Evolutionary conservation across 2,888 invertebrate genomes (phyloP), one percentile per base, ranked within the genome.

Genomic region (Drosophila antonietae): DNA sequence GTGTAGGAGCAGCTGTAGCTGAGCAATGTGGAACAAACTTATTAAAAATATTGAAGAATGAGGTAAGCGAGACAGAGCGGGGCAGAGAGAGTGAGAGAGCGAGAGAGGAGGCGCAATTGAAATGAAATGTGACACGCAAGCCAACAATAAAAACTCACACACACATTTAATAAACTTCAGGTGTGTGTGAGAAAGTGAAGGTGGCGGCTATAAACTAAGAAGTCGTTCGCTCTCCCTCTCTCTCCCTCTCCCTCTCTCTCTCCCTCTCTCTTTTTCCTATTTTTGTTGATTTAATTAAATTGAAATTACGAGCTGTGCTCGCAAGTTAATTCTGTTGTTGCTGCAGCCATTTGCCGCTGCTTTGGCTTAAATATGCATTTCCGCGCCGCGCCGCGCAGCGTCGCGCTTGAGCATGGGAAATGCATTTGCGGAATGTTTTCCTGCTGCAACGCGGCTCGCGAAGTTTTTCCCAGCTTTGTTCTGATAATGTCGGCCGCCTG

Each of bases 381-480:
- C 77, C 80, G 70, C 57, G 56, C 41, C 35, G 47, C 46, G 41
- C 15, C 52, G 56, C 57, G 41, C 12, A 51, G 56, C 57, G 51
- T 63, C 47, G 61, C 67, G 62, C 60, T 18, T 72, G 76, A 79
- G 86, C 90, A 89, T 90, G 90, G 90, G 89, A 90, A 89, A 81
- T 90, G 90, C 89, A 82, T 88, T 80, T 83, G 82, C 78, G 89
- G 90, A 90, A 90, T 90, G 84, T 77, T 84, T 84, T 79, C 79
- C 76, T 65, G 68, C 47, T 20, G 47, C 55, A 47, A 18, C 56
- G 15, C 31, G 37, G 2, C 8, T 35, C 2, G 12, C 28, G 43
- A 44, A 35, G 15, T 55, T 67, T 75, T 83, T 83, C 83, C 81
- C 83, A 83, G 76, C 81, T 83, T 83, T 83, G 84, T 83, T 75